Conservation (phyloP, 2,888 invertebrate species). For the Mongoloraphidia duomilia region DNA sequence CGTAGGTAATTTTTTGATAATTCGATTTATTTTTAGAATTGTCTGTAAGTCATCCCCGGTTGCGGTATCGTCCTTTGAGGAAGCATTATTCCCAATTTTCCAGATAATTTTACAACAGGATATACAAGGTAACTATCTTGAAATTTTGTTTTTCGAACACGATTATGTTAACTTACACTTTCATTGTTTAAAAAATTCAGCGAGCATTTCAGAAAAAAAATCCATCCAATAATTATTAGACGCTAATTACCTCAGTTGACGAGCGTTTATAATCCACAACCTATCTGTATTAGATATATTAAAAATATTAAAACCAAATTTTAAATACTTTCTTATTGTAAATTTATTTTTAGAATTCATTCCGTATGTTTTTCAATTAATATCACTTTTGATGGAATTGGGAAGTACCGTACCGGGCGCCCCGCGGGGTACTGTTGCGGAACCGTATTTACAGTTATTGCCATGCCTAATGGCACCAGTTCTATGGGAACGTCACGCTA, state of each 20-base stretch:
- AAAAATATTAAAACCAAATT: background rate
- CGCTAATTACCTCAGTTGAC: too few relatives aligned
- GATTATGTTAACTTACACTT: background rate
- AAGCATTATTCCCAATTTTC: slow-evolving; percentile 86
- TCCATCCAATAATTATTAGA: too few relatives aligned
- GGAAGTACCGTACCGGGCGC: slow-evolving; percentile 22
- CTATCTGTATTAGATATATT: too few relatives aligned
- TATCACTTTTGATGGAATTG: slow-evolving; percentile 78
- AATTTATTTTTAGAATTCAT: slow-evolving; percentile 65
- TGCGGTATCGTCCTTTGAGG: slow-evolving; percentile 79
- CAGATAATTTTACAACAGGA: slow-evolving; percentile 90
- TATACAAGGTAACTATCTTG: slow-evolving; percentile 51
- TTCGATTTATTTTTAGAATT: slow-evolving; percentile 38
- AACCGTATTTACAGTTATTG: slow-evolving; percentile 77
- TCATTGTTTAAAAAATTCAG: background rate
- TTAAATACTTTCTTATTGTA: slow-evolving; percentile 2
- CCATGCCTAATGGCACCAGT: slow-evolving; percentile 80
- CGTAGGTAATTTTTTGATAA: background rate
- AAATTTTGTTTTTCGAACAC: background rate
- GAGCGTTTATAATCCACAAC: too few relatives aligned
- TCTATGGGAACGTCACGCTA: slow-evolving; percentile 87
- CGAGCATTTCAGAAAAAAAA: too few relatives aligned
- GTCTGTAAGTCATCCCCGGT: slow-evolving; percentile 69
- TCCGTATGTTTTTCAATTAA: slow-evolving; percentile 96
- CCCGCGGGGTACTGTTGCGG: slow-evolving; percentile 44